Evolutionary conservation across 2,888 invertebrate genomes (phyloP), one percentile per base, ranked within the genome.

Genomic region (Oxytorus armatus): DNA sequence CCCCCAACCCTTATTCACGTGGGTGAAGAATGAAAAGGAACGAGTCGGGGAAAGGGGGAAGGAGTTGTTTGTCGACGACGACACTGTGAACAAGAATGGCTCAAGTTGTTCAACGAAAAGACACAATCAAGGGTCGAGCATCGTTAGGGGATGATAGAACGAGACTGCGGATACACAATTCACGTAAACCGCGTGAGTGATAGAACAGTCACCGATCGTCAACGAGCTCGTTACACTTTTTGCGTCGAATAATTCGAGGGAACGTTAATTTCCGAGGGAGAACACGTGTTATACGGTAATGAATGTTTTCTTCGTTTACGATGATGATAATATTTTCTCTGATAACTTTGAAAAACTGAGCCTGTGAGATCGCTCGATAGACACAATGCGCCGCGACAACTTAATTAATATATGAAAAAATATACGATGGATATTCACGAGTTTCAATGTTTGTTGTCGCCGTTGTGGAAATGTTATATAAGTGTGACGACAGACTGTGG

Each of bases 251-350:
- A 16, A 10, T 11, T 29, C 16, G 55, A 55, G 25, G 21, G 55
- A 29, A 55, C 29, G 5, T 23, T 55, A 23, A 29, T 14, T 33
- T 21, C 16, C 10, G 36, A 16, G 42, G 10, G 14, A 16, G 33
- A 3, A 29, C 53, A 44, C 44, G 3, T 44, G 16, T 5, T 4
- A 1, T 23, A 23, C 51, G 65, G 10, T 49, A 59, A 59, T 59
- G 51, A 49, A 75, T 59, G 55, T 66, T 69, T 59, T 61, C 14
- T 25, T 25, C 42, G 36, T 21, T 23, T 29, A 25, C 21, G 16
- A 1, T 10, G 16, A 36, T n/a, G 21, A 76, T 39, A 76, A 73
- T 76, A 77, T 80, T 80, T 80, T 72, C 55, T 76, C 21, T 39
- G 44, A 68, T 36, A 80, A 80, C 79, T 47, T 47, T 18, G 57